A percentile compares a stretch with the other conserved stretches of the same genome.
Evolutionary conservation across 2,797 vertebrate genomes (phyloP).

Genomic region (Platyrinchus mystaceus): DNA sequence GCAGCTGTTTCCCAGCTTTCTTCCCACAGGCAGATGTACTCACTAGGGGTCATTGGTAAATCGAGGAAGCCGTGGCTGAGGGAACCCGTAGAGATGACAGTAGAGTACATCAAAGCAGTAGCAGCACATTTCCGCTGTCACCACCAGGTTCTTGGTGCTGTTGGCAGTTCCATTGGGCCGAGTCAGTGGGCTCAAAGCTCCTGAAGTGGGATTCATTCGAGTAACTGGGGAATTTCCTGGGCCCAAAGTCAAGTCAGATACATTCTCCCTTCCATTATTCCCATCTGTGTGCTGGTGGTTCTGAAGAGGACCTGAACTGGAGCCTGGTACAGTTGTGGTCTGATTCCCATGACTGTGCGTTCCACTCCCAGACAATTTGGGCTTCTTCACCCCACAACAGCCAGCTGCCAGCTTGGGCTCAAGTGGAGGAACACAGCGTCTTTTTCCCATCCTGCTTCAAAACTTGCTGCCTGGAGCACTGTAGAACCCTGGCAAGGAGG

Average conservation of each 20-base stretch:
- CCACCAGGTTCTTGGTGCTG: conserved; percentile 82
- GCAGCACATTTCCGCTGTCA: conserved; percentile 86
- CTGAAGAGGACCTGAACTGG: conserved; percentile 82
- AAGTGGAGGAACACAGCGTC: conserved; percentile 84
- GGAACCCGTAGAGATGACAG: conserved; percentile 86
- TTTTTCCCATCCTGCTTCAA: conserved; percentile 85
- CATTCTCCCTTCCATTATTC: conserved; percentile 80
- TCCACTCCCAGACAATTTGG: conserved; percentile 81
- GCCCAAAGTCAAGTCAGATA: conserved; percentile 81
- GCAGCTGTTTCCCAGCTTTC: not conserved
- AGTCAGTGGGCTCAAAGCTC: conserved; percentile 81
- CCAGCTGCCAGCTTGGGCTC: conserved; percentile 86
- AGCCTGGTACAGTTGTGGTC: conserved; percentile 77
- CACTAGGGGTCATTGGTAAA: conserved; percentile 88
- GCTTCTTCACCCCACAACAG: conserved; percentile 86
- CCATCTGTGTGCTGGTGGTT: conserved; percentile 83
- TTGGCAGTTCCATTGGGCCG: conserved; percentile 83
- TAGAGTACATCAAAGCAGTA: conserved; percentile 86
- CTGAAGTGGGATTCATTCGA: conserved; percentile 82
- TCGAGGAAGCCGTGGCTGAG: conserved; percentile 83
- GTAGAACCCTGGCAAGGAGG: conserved; percentile 74
- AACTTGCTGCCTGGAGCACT: conserved; percentile 74
- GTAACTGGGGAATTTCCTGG: conserved; percentile 80
- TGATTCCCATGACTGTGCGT: conserved; percentile 80
- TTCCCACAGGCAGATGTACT: conserved; percentile 60